Evolutionary conservation across 2,888 invertebrate genomes (phyloP), one percentile per base, ranked within the genome.

Genomic region (Creontiades dilutus): DNA sequence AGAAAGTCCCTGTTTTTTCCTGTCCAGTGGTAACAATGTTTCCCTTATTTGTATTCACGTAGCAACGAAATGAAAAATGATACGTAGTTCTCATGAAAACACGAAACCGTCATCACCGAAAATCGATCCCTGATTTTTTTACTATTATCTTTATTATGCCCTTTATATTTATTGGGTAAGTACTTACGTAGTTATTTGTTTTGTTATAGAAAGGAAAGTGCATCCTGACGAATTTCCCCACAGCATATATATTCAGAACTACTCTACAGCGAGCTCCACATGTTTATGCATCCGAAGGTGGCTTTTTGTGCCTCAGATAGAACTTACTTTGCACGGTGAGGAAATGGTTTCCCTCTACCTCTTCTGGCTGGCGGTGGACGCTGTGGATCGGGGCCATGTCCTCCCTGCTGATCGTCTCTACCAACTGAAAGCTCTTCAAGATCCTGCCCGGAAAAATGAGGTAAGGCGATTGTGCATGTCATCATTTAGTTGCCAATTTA

Each of bases 241-340:
- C 94, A 97, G 98, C 92, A 95, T 99, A 91, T 99, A 99, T 94
- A 98, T 99, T 92, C 99, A 99, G 94, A 99, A 99, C 94, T 99
- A 99, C 93, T 98, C 98, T 91, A 99, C 99, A 14, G 99, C 99
- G 55, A 98, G 98, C 57, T 97, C 98, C 92, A 98, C 98, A 82
- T 99, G 99, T 93, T 95, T 99, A 80, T 95, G 97, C 91, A 94
- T 99, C 80, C 95, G 97, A 91, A 96, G 97, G 93, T 98, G 98
- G 98, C 93, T 98, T 91, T 98, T 98, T 94, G 95, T 96, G 75
- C 94, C 96, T 76, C 94, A 95, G 91, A 95, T 96, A 91, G 95
- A 96, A 92, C 93, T 96, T 12, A 95, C 96, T 92, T 93, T 96
- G 61, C 94, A 95, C 27, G 95, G 96, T 91, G 95, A 96, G 90